Percentiles rank a stretch among this genome's conserved stretches.
phyloP scores from a whole-genome alignment of 2,888 invertebrate species.

The Polietes domitor region DNA sequence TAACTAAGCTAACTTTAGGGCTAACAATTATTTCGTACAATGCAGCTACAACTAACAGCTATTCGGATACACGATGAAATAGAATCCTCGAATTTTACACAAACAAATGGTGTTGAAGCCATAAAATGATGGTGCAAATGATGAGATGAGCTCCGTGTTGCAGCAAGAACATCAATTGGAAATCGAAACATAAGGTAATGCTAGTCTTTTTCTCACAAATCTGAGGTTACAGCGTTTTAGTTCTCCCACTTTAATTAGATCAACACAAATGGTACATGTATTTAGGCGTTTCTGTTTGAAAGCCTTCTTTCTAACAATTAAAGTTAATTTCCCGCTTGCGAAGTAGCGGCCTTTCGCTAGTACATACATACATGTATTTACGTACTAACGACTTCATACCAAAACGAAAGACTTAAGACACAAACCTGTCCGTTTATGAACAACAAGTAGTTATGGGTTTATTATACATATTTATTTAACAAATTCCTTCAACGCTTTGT shows the following conservation, averaged over 20 bases:
- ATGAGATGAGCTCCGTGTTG: slow-evolving; percentile 13
- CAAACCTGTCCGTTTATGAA: background rate
- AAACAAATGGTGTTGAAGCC: slow-evolving; percentile 14
- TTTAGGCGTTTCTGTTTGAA: no score
- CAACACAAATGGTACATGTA: no score
- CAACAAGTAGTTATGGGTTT: background rate
- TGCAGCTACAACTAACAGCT: no score
- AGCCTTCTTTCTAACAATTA: no score
- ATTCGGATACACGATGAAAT: no score
- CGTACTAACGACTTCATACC: no score
- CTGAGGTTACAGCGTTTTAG: no score
- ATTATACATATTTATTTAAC: background rate
- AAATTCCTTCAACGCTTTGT: background rate
- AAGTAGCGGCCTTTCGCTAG: no score
- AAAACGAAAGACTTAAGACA: background rate
- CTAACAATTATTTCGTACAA: background rate
- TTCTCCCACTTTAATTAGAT: no score
- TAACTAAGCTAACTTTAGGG: background rate
- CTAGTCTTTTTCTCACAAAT: slow-evolving; percentile 8
- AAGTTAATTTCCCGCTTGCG: no score
- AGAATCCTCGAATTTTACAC: no score
- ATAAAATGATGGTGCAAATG: slow-evolving; percentile 28
- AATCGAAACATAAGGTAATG: background rate
- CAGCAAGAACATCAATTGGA: background rate
- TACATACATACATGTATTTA: no score